Evolutionary conservation across 2,113 vertebrate genomes (phyloP).

Genomic region (Patagioenas fasciata): DNA sequence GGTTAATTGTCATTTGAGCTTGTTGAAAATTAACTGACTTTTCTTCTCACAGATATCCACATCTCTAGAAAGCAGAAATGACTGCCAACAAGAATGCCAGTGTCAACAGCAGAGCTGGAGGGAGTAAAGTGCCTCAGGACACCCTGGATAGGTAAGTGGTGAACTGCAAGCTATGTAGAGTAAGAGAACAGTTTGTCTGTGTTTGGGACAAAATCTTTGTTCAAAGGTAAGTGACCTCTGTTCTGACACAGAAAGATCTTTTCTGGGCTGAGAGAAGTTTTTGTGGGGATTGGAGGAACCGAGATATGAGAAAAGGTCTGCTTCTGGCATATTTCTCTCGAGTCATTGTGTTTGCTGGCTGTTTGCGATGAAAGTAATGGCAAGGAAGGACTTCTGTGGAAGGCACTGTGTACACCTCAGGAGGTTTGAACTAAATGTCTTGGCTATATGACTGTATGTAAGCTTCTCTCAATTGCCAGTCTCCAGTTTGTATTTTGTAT

Average conservation of each 20-base stretch:
- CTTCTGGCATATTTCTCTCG: neutral
- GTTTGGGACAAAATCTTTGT: neutral
- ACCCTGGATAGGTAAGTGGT: constrained; percentile 89
- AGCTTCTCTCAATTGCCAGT: neutral
- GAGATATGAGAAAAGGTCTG: neutral
- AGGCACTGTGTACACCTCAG: neutral
- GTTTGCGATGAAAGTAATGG: neutral
- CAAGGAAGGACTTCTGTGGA: neutral
- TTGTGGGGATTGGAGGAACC: neutral
- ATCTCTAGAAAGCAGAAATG: constrained; percentile 79
- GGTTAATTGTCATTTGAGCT: neutral
- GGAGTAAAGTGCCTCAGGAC: constrained; percentile 87
- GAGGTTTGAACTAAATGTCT: neutral
- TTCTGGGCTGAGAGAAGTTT: neutral
- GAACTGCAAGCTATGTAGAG: neutral
- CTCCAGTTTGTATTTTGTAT: neutral
- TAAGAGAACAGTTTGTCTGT: neutral
- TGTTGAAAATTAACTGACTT: constrained; percentile 26
- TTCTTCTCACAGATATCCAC: constrained; percentile 81
- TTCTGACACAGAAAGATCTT: neutral
- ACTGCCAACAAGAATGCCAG: constrained; percentile 97
- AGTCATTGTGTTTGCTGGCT: neutral
- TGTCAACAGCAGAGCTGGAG: constrained; percentile 85
- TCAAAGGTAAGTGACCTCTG: neutral
- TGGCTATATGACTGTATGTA: neutral